phyloP scores from a whole-genome alignment of 2,797 vertebrate genomes.

The Cryptoblepharus egeriae region DNA sequence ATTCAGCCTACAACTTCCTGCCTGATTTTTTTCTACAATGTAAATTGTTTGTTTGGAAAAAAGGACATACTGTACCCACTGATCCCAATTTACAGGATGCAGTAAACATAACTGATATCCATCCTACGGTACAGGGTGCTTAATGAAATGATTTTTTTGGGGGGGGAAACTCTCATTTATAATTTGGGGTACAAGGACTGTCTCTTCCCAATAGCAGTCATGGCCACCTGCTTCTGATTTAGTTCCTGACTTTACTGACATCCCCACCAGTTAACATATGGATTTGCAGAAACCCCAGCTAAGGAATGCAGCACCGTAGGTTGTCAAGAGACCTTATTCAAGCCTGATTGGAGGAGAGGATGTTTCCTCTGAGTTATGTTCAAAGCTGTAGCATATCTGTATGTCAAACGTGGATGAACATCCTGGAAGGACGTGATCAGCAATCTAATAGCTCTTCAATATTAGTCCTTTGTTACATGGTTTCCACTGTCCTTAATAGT shows the following conservation, averaged over 20 bases:
- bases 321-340: neutral
- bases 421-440: neutral
- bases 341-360: neutral
- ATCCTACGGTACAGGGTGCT: neutral
- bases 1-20: neutral
- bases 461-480: neutral
- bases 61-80: neutral
- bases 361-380: neutral
- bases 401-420: neutral
- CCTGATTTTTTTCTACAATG: neutral
- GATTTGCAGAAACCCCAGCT: neutral
- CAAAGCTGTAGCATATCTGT: neutral
- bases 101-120: neutral
- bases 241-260: neutral
- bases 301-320: neutral
- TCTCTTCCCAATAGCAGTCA: neutral
- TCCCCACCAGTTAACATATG: neutral
- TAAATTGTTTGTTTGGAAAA: conserved; percentile 13
- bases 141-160: neutral
- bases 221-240: neutral
- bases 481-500: neutral
- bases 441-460: neutral
- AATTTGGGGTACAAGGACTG: neutral
- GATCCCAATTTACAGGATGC: neutral
- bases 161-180: neutral